phyloP scores from a whole-genome alignment of 1,140 invertebrate genomes.

The Hyles vespertilio region DNA sequence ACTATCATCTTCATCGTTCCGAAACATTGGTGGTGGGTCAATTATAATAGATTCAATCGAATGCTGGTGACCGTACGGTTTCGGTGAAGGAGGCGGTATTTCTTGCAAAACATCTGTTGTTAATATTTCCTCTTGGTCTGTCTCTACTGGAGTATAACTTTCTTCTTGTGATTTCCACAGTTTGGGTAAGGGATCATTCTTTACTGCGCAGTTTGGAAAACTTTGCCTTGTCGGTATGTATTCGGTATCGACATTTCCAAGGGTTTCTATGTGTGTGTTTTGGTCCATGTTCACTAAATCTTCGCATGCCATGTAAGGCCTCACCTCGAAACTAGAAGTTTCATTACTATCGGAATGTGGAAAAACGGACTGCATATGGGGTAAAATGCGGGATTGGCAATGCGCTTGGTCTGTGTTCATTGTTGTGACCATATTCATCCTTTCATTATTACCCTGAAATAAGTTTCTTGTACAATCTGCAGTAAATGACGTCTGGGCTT shows the following conservation, averaged over 20 bases:
- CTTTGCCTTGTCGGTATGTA: constrained; percentile 60
- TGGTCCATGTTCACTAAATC: constrained; percentile 79
- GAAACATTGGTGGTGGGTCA: constrained; percentile 77
- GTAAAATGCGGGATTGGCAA: constrained; percentile 22
- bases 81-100: constrained; percentile 63
- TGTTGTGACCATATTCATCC: constrained; percentile 18
- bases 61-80: constrained; percentile 21
- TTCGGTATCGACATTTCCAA: constrained; percentile 48
- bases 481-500: constrained; percentile 11
- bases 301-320: constrained; percentile 79
- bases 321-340: constrained; percentile 76
- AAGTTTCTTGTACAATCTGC: constrained; percentile 64
- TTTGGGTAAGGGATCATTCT: constrained; percentile 46
- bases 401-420: constrained; percentile 32
- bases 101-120: constrained; percentile 47
- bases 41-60: constrained; percentile 61
- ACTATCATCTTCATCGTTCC: constrained; percentile 64
- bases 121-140: constrained; percentile 29
- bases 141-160: constrained; percentile 37
- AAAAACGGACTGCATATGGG: constrained; percentile 29
- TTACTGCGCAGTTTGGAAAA: constrained; percentile 50
- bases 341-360: constrained; percentile 78
- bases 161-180: constrained; percentile 67
- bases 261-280: constrained; percentile 66
- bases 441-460: constrained; percentile 40